phyloP scores from a whole-genome alignment of 1,140 invertebrate genomes.

The Ips nitidus region DNA sequence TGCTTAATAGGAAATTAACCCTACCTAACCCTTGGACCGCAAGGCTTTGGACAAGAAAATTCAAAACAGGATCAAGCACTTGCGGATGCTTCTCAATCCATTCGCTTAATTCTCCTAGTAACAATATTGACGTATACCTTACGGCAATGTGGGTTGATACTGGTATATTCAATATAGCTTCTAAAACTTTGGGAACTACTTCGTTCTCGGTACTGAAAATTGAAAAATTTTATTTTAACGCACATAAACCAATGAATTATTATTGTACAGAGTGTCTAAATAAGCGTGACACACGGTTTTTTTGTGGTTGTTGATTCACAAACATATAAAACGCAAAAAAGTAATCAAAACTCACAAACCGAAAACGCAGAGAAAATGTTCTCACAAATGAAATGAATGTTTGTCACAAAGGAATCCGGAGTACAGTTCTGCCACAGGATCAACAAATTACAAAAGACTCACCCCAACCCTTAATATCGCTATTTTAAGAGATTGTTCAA shows the following conservation, averaged over 20 bases:
- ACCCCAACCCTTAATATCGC: too few relatives aligned
- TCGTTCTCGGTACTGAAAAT: conserved; percentile 82
- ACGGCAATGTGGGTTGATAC: conserved; percentile 85
- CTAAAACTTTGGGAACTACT: conserved; percentile 89
- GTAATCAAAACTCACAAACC: too few relatives aligned
- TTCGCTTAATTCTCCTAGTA: conserved; percentile 91
- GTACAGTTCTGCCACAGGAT: too few relatives aligned
- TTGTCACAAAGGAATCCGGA: too few relatives aligned
- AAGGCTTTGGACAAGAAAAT: conserved; percentile 75
- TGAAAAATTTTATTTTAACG: not conserved
- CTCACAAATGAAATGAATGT: too few relatives aligned
- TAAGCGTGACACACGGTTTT: too few relatives aligned
- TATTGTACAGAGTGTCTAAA: too few relatives aligned
- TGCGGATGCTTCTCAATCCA: conserved; percentile 91
- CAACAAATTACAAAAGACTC: too few relatives aligned
- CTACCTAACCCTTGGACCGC: conserved; percentile 65
- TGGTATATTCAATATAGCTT: conserved; percentile 85
- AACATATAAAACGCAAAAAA: too few relatives aligned
- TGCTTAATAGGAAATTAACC: not conserved
- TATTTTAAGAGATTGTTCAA: not conserved
- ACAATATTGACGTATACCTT: conserved; percentile 81
- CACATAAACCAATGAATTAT: too few relatives aligned
- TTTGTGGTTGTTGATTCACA: too few relatives aligned
- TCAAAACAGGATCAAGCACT: conserved; percentile 76
- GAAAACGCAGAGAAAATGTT: too few relatives aligned